Percentiles rank a stretch among this genome's conserved stretches.
phyloP scores from a whole-genome alignment of 2,113 vertebrate species.

The Conger conger region DNA sequence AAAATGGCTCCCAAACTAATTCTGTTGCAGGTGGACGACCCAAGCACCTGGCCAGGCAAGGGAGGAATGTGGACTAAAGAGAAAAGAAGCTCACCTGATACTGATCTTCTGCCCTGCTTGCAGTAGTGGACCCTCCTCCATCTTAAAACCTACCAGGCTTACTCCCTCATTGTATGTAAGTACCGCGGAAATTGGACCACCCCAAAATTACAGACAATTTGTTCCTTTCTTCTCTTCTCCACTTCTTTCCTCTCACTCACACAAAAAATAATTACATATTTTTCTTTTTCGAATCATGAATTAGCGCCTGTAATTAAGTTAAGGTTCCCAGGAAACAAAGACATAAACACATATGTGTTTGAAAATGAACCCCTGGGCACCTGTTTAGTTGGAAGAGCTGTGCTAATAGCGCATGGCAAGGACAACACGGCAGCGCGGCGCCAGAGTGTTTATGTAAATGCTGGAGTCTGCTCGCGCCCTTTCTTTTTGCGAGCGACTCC shows the following conservation, averaged over 20 bases:
- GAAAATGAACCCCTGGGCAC: background rate
- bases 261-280: background rate
- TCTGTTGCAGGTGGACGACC: slow-evolving; percentile 7
- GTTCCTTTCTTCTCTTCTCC: background rate
- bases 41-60: background rate
- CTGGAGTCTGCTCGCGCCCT: background rate
- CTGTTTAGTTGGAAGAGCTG: background rate
- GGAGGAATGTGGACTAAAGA: slow-evolving; percentile 28
- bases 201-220: background rate
- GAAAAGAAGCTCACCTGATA: background rate
- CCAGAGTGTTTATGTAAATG: background rate
- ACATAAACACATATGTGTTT: background rate
- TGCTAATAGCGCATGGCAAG: background rate
- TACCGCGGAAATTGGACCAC: background rate
- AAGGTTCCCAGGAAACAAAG: background rate
- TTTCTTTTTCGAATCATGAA: background rate
- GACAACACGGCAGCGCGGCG: background rate
- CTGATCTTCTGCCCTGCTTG: background rate
- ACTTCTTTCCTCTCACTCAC: background rate
- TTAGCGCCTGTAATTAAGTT: background rate
- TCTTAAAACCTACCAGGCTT: slow-evolving; percentile 6
- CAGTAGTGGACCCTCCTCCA: background rate
- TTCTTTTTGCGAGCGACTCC: background rate
- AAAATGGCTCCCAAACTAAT: background rate
- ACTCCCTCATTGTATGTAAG: slow-evolving; percentile 27